Evolutionary conservation across 1,140 invertebrate species (phyloP), one percentile per base, ranked within the genome.

Genomic region (Drosophila funebris): DNA sequence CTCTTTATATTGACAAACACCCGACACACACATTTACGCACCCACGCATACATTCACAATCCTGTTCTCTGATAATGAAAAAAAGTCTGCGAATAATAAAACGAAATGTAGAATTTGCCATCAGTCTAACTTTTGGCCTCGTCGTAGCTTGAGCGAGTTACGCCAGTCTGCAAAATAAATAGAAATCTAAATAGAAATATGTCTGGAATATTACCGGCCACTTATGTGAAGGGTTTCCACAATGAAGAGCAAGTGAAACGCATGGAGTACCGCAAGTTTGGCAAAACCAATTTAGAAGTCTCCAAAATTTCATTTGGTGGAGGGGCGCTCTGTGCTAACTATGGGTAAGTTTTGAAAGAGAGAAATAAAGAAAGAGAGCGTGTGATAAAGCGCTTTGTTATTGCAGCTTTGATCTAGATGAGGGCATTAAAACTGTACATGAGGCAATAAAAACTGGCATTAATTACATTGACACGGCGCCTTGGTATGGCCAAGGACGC

Each of bases 401-500:
- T 54, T 9, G 94, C 97, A 33, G 88, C 8, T 78, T 91, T 53
- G 84, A 91, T 9, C 92, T 95, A 46, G 81, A 93, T 4, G 94
- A 96, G 88, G 95, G 94, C 18, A 94, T 96, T 56, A 85, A 94
- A 46, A 94, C 96, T 0, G 93, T 98, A 16, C 92, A 94, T 24
- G 92, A 94, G 71, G 95, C 95, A 0, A 89, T 99, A 6, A 95
- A 94, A 88, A 92, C 92, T 52, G 98, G 98, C n/a, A 94, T 99
- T n/a, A 99, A 99, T 93, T 98, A 97, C 76, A 95, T 99, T 50
- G 98, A 99, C 90, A 98, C 97, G 0, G 96, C 95, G 1, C 97
- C 97, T 0, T 98, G 95, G 95, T 99, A 99, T 91, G 97, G 97
- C 0, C 96, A 97, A 93, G 96, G 97, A 8, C 93, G 92, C 29